phyloP scores from a whole-genome alignment of 2,113 vertebrate species.

The Zootoca vivipara region DNA sequence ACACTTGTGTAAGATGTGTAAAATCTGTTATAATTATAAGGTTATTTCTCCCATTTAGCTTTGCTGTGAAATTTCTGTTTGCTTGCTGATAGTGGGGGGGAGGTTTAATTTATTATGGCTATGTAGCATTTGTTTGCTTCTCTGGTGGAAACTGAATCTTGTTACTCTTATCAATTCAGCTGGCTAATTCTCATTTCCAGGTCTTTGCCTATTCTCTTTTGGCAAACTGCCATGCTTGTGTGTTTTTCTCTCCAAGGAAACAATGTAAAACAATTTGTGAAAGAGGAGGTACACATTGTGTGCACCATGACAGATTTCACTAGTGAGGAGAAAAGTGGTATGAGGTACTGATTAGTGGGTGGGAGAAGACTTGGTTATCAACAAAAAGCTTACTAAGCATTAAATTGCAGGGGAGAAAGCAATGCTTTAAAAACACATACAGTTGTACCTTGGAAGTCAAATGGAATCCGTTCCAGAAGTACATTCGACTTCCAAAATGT shows the following conservation, averaged over 20 bases:
- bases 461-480: no score
- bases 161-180: not conserved
- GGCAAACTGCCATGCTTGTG: not conserved
- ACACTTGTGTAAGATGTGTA: conserved; percentile 22
- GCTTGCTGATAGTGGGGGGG: not conserved
- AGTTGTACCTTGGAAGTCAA: no score
- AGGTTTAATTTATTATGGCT: not conserved
- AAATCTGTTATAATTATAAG: conserved; percentile 46
- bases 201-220: not conserved
- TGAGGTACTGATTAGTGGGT: not conserved
- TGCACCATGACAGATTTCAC: not conserved
- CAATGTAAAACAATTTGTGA: not conserved
- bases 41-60: conserved; percentile 31
- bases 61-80: not conserved
- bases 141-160: not conserved
- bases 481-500: no score
- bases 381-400: not conserved
- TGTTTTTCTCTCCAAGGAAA: no score
- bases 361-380: not conserved
- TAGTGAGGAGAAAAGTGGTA: not conserved
- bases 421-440: no score
- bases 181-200: not conserved
- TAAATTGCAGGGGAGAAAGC: not conserved
- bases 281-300: not conserved
- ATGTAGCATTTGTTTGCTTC: not conserved